Conservation (phyloP, 2,797 vertebrate species). For the Australoheros facetus region DNA sequence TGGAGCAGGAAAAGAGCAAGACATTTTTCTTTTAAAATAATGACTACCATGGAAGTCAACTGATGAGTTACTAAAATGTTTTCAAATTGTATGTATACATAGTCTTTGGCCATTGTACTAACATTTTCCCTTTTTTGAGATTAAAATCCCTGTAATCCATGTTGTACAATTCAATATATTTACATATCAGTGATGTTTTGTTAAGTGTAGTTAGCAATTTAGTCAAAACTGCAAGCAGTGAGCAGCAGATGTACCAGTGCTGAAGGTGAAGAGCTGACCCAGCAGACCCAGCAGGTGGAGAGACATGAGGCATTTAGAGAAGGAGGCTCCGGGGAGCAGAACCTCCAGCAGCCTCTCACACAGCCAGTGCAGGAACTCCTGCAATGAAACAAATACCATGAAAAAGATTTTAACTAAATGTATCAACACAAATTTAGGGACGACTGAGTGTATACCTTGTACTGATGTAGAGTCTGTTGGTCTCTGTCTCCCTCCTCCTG, state of each 20-base stretch:
- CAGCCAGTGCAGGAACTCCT: constrained; percentile 90
- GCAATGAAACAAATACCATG: constrained; percentile 19
- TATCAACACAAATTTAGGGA: background rate
- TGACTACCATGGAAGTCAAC: too few relatives aligned
- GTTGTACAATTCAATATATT: background rate
- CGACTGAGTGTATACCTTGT: constrained; percentile 66
- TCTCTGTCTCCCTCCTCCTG: constrained; percentile 59
- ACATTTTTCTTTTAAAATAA: too few relatives aligned
- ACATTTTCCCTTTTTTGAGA: background rate
- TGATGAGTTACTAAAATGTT: too few relatives aligned
- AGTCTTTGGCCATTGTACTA: too few relatives aligned
- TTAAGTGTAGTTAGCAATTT: background rate
- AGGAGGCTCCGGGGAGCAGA: constrained; percentile 90
- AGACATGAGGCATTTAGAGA: constrained; percentile 88
- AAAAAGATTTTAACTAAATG: background rate
- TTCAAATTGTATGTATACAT: too few relatives aligned
- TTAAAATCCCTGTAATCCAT: background rate
- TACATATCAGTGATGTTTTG: background rate
- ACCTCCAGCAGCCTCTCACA: constrained; percentile 86
- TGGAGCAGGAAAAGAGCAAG: too few relatives aligned
- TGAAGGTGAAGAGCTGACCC: constrained; percentile 86
- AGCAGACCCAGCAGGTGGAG: constrained; percentile 88
- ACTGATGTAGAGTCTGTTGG: constrained; percentile 62
- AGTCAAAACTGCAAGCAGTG: background rate
- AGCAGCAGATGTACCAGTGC: constrained; percentile 59